A percentile compares a stretch with the other conserved stretches of the same genome.
phyloP scores from a whole-genome alignment of 2,797 vertebrate species.

The Malacoctenus gilli region DNA sequence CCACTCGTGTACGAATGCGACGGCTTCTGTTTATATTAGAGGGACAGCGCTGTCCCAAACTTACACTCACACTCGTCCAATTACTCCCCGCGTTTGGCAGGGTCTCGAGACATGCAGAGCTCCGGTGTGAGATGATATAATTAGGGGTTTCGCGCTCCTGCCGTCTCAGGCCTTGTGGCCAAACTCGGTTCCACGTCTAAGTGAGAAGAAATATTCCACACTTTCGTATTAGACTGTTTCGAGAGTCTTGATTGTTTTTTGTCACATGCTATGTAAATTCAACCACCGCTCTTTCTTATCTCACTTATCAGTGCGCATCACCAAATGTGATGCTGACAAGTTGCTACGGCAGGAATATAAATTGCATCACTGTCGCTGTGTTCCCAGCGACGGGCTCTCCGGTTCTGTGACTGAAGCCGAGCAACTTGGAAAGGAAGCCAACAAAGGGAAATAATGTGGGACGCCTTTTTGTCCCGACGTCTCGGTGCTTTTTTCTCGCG shows the following conservation, averaged over 20 bases:
- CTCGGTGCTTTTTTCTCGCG: conserved; percentile 22
- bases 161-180: conserved; percentile 20
- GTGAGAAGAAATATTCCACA: conserved; percentile 26
- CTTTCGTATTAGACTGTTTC: conserved; percentile 2
- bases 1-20: conserved; percentile 20
- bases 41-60: conserved; percentile 21
- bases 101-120: conserved; percentile 47
- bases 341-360: not conserved
- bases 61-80: not conserved
- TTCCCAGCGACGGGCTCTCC: conserved; percentile 1
- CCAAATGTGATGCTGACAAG: not conserved
- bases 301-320: not conserved
- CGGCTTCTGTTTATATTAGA: conserved; percentile 36
- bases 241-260: too few species aligned
- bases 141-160: conserved; percentile 12
- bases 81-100: conserved; percentile 19
- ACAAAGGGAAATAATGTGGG: conserved; percentile 31
- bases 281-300: not conserved
- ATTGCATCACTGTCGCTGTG: not conserved
- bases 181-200: conserved; percentile 46
- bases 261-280: too few species aligned
- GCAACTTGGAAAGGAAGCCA: conserved; percentile 22
- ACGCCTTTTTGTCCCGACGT: conserved; percentile 7
- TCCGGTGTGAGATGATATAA: conserved; percentile 49
- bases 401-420: conserved; percentile 10